Evolutionary conservation across 2,797 vertebrate species (phyloP), one percentile per base, ranked within the genome.

Genomic region (Sebastes paucispinis): DNA sequence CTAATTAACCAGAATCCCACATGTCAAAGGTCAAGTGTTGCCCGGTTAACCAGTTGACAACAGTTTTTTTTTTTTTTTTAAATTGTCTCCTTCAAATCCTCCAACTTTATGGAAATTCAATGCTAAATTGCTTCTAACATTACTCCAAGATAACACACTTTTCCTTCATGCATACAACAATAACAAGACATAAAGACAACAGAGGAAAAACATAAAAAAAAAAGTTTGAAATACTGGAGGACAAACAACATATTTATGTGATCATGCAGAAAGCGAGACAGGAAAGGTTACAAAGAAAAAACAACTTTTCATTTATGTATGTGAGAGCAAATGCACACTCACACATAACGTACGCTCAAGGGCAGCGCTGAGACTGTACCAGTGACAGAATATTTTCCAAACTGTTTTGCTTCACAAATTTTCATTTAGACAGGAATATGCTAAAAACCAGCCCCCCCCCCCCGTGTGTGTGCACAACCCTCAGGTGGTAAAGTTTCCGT

Each of bases 331-430:
- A 85, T 8, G 24, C 32, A 63, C 69, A 20, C n/a, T 16, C 57
- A 16, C 6, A 62, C 8, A 31, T 7, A 34, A 2, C 1, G 20
- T 10, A 8, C 0, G 60, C 81, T 82, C 80, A 92, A 89, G 89
- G 89, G 79, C 87, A 81, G 50, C 4, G 29, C 52, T 13, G 25
- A 59, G 75, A 39, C 69, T 66, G 73, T 64, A 52, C 82, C 72
- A 79, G 79, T 87, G 85, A 84, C 69, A 20, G 86, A 79, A 88
- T 75, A 83, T 77, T 73, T 88, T 80, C 80, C 67, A 55, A 85
- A 86, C 75, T 89, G 87, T 92, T 93, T 92, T 88, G 88, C 91
- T 77, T 93, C 78, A 90, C 89, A 91, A 77, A 93, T 93, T 93
- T 93, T 89, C 74, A 90, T 92, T 92, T 92, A 78, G 87, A 92